A percentile compares a stretch with the other conserved stretches of the same genome.
Evolutionary conservation across 2,113 vertebrate genomes (phyloP).

Genomic region (cat (Felis catus)): DNA sequence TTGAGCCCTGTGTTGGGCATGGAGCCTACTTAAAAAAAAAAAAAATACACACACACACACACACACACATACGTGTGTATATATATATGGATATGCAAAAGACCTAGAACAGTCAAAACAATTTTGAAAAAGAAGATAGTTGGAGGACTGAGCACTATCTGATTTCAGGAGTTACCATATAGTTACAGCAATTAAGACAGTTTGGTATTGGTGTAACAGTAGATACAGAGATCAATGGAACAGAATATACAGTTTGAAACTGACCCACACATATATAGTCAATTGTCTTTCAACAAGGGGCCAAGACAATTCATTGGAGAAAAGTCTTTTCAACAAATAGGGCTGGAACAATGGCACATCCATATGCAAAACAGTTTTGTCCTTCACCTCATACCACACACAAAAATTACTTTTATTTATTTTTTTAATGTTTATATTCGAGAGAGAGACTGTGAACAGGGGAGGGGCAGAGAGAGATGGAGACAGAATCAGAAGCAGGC

Average conservation of each 20-base stretch:
- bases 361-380: neutral
- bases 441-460: too few species aligned
- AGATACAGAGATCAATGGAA: neutral
- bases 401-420: neutral
- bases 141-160: neutral
- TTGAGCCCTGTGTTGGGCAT: too few species aligned
- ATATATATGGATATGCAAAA: neutral
- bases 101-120: neutral
- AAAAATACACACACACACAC: fast-evolving
- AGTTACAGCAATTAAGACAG: neutral
- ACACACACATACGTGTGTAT: too few species aligned
- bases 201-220: neutral
- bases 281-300: neutral
- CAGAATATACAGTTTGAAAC: neutral
- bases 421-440: too few species aligned
- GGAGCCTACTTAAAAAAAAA: too few species aligned
- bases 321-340: neutral
- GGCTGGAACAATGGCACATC: neutral
- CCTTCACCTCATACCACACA: neutral
- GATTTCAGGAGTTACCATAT: neutral
- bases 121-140: neutral
- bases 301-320: neutral
- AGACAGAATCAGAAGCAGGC: too few species aligned
- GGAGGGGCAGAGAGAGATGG: too few species aligned
- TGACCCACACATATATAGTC: neutral